phyloP scores from a whole-genome alignment of 2,113 vertebrate genomes.

The Microcebus jonahi region DNA sequence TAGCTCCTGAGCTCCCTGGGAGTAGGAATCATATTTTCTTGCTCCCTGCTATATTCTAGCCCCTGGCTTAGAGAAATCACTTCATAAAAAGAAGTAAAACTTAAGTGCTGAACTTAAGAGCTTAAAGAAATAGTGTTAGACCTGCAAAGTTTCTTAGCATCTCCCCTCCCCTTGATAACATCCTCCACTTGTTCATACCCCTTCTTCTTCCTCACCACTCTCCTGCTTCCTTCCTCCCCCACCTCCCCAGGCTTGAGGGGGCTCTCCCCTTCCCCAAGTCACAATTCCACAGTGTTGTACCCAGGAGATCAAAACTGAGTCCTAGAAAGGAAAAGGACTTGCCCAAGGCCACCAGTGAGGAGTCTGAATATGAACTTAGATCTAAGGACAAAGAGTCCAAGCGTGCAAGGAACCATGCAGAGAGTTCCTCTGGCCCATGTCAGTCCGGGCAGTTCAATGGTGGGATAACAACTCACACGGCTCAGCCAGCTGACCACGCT shows the following conservation, averaged over 20 bases:
- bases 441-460: background rate
- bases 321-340: background rate
- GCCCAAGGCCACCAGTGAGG: background rate
- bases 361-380: background rate
- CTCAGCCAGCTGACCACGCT: background rate
- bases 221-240: background rate
- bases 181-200: background rate
- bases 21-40: background rate
- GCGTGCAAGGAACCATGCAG: background rate
- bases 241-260: background rate
- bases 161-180: background rate
- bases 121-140: background rate
- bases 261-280: background rate
- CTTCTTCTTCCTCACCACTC: background rate
- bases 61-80: background rate
- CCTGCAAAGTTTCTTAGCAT: background rate
- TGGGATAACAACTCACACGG: background rate
- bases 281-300: background rate
- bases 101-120: background rate
- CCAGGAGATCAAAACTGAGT: background rate
- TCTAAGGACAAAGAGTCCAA: background rate
- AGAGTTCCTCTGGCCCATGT: background rate
- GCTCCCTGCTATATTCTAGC: background rate
- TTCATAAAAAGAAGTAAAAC: background rate
- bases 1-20: background rate